phyloP scores from a whole-genome alignment of 2,797 vertebrate species.

The Hoplostethus atlanticus region DNA sequence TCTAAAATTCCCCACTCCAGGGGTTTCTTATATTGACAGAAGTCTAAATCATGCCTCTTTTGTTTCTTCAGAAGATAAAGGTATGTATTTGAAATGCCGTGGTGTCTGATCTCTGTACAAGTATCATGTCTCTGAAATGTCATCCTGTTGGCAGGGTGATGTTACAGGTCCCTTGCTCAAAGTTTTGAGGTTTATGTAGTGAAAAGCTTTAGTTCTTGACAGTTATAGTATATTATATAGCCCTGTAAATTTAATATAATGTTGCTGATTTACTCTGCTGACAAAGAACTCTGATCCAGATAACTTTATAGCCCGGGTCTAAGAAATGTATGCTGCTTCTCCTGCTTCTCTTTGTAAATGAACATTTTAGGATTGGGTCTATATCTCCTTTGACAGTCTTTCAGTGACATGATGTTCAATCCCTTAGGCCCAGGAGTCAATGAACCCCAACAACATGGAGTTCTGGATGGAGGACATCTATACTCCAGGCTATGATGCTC shows the following conservation, averaged over 20 bases:
- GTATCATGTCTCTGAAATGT: neutral
- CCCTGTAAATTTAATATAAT: no score
- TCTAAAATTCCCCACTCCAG: neutral
- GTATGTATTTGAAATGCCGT: neutral
- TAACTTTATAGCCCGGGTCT: no score
- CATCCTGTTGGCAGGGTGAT: neutral
- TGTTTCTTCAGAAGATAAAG: neutral
- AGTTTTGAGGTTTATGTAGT: neutral
- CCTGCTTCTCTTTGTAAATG: neutral
- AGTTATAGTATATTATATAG: no score
- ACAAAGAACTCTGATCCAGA: neutral
- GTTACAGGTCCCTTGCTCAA: neutral
- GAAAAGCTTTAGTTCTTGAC: no score
- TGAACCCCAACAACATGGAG: slow-evolving; percentile 96
- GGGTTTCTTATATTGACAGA: neutral
- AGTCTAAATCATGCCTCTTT: neutral
- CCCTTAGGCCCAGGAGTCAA: slow-evolving; percentile 90
- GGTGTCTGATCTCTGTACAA: neutral
- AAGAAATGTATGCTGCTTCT: no score
- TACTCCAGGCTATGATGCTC: slow-evolving; percentile 91
- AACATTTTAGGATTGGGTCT: neutral
- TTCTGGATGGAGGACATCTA: slow-evolving; percentile 98
- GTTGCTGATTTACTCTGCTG: neutral
- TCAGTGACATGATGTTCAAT: slow-evolving; percentile 40
- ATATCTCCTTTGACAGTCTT: slow-evolving; percentile 15